Base-by-base conservation (phyloP, 2,888 invertebrate species). In the Sepiola atlantica region DNA sequence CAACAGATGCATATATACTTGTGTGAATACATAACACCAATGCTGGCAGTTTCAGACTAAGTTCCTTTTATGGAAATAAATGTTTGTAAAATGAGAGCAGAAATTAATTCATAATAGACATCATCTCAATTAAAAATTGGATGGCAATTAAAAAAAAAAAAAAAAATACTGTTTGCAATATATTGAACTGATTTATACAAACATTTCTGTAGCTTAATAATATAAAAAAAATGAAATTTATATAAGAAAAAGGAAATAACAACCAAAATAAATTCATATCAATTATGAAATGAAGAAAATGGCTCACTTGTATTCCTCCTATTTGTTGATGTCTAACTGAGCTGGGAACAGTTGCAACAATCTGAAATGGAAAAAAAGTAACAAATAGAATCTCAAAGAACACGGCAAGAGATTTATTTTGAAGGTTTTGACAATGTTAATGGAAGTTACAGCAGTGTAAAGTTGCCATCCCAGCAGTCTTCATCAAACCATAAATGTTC, bases 251-350 rank as follows among this genome's bases (percentile, higher is more conserved):
- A n/a, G 77, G 18, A 77, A 10, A 32, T 16, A n/a, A 77, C 2
- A 77, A 16, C n/a, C 12, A 32, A n/a, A 32, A 32, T 14, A 32
- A 32, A 16, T n/a, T n/a, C 4, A 61, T 21, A 61, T 8, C 20
- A 61, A n/a, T n/a, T 1, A n/a, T n/a, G n/a, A 32, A n/a, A 77
- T 77, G 32, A 77, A 77, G 16, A n/a, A 32, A n/a, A 77, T 57
- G 20, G 54, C 93, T 94, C 94, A 96, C 96, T 95, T 96, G 96
- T 91, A 97, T 96, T 32, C 97, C 96, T 95, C 96, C 96, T 94
- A 95, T 92, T 55, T 95, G 95, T 61, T 95, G 95, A 18, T 94
- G 94, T 45, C 93, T 91, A 24, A 95, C 94, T 20, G 92, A 24
- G 35, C 94, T 93, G 28, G 95, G 95, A 14, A 96, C 95, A 14